phyloP scores from a whole-genome alignment of 2,888 invertebrate species.

The Scaptomyza flava region DNA sequence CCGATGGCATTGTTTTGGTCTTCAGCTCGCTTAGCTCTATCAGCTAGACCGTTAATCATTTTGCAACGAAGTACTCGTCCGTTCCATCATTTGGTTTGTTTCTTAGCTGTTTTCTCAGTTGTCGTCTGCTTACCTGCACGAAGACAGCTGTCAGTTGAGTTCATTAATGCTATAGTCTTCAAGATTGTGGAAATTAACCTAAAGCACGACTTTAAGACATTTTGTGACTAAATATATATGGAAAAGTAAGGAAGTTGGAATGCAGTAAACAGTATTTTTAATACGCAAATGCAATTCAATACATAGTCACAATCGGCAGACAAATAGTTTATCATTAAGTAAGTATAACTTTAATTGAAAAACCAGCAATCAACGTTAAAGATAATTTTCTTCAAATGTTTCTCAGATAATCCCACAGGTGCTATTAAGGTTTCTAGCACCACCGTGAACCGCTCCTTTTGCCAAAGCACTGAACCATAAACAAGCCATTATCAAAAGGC shows the following conservation, averaged over 20 bases:
- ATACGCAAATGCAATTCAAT: too few relatives aligned
- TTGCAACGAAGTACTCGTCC: conserved; percentile 14
- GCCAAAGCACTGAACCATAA: conserved; percentile 36
- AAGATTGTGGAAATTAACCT: neutral
- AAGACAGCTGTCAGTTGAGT: conserved; percentile 52
- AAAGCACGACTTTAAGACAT: neutral
- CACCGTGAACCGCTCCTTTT: neutral
- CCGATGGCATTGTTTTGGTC: conserved; percentile 31
- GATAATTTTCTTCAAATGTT: neutral
- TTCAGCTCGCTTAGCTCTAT: conserved; percentile 63
- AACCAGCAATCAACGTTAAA: too few relatives aligned
- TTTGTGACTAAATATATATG: too few relatives aligned
- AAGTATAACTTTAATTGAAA: too few relatives aligned
- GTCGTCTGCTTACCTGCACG: conserved; percentile 19
- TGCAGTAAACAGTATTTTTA: too few relatives aligned
- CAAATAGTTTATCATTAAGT: too few relatives aligned
- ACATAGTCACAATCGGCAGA: too few relatives aligned
- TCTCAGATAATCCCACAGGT: neutral
- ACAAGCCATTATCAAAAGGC: conserved; percentile 63
- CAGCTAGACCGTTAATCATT: conserved; percentile 71
- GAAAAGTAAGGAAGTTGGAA: too few relatives aligned
- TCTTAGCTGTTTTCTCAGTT: conserved; percentile 21
- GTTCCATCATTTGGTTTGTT: conserved; percentile 26
- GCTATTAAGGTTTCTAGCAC: neutral
- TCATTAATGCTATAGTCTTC: conserved; percentile 57